These are phyloP conservation scores for Protodeltote pygarga DNA, from an alignment of 2,888 invertebrate species.

Conservation along the genomic window DNA sequence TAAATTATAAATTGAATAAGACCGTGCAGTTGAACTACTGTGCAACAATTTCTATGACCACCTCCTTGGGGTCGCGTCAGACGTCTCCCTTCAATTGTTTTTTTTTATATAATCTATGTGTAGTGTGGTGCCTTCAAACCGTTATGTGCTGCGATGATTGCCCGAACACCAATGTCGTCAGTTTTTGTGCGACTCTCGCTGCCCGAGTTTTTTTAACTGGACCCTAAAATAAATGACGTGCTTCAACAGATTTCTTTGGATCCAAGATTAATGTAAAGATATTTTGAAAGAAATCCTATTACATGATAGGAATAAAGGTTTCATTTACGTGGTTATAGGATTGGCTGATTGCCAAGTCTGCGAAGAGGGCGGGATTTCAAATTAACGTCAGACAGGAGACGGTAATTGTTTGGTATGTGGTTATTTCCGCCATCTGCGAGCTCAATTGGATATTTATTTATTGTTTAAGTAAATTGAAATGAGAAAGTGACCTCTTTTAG, in stretches of 20 bases:
- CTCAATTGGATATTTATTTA: conserved; percentile 10
- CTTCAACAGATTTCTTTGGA: conserved; percentile 33
- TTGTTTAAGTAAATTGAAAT: conserved; percentile 3
- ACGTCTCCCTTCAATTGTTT: conserved; percentile 75
- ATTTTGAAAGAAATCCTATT: too few relatives aligned
- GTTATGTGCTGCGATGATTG: conserved; percentile 52
- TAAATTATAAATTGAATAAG: not conserved
- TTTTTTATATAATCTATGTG: conserved; percentile 57
- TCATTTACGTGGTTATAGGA: too few relatives aligned
- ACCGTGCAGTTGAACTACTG: conserved; percentile 35
- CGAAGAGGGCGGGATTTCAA: conserved; percentile 10
- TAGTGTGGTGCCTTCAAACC: conserved; percentile 33
- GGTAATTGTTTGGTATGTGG: conserved; percentile 15
- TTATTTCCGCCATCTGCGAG: conserved; percentile 6
- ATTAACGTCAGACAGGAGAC: conserved; percentile 20
- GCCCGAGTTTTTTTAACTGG: conserved; percentile 36
- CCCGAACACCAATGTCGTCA: conserved; percentile 29
- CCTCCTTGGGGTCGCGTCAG: conserved; percentile 56
- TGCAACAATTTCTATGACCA: conserved; percentile 5
- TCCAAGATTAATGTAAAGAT: conserved; percentile 20
- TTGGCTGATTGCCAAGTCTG: conserved; percentile 33
- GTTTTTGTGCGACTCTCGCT: conserved; percentile 33
- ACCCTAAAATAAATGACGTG: conserved; percentile 50
- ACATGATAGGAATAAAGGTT: too few relatives aligned
- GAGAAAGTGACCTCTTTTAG: too few relatives aligned